Evolutionary conservation across 2,113 vertebrate species (phyloP), one percentile per base, ranked within the genome.

Genomic region (Gymnorhina tibicen): DNA sequence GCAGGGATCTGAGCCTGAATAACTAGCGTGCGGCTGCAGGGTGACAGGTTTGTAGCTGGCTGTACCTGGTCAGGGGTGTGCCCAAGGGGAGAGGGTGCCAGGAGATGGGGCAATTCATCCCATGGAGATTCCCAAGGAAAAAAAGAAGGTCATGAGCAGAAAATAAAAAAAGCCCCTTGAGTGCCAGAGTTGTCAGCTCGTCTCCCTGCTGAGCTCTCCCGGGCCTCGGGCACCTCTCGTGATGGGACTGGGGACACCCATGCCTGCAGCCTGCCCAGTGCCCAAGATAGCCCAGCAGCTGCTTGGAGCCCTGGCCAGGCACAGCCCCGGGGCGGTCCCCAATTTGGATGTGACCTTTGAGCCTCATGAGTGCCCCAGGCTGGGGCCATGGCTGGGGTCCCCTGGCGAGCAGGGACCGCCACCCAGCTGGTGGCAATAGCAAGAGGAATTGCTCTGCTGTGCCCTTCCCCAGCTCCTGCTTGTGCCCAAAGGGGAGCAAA

Each of bases 211-310:
- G 79, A 94, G 68, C 67, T 67, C 13, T 41, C 46, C 56, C 42
- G 70, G 41, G 8, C 16, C 44, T 64, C 0, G 6, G 74, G 70
- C 44, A 77, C 30, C 11, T 64, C 75, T 91, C 41, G n/a, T 32
- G 68, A 10, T 8, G 64, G 49, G 47, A 6, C 44, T 68, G 81
- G 90, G 41, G 30, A 52, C 78, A 82, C 41, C 49, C 16, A 0
- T 1, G 50, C 39, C 76, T 32, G 50, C 67, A 84, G 86, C 42
- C 84, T 74, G 81, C 41, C 59, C 68, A 21, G 74, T 3, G 8
- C 88, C 55, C 63, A 83, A 88, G 92, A 94, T 72, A 95, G 92
- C 49, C 84, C 67, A 67, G 95, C 87, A 96, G 91, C 89, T 95
- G 95, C 66, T 47, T 1, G 9, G 85, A 77, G 41, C 74, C 52